Evolutionary conservation across 2,888 invertebrate species (phyloP).

Genomic region (Steromphala cineraria): DNA sequence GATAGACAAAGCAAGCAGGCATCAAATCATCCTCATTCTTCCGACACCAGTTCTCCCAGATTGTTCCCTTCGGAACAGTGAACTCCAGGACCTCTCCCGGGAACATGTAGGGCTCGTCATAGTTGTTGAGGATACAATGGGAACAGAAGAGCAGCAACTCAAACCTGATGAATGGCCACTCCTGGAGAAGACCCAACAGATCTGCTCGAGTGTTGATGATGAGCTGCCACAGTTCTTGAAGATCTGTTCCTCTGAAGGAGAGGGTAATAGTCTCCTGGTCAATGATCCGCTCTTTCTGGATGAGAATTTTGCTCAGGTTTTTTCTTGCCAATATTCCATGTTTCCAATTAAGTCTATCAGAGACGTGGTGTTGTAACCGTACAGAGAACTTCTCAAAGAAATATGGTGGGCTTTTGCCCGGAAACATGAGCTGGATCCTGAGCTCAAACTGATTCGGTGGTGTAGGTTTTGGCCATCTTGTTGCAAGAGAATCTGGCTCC

Average conservation of each 20-base stretch:
- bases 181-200: constrained; percentile 56
- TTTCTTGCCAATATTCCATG: constrained; percentile 61
- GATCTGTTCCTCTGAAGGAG: constrained; percentile 59
- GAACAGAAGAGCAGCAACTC: constrained; percentile 59
- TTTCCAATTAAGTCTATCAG: constrained; percentile 62
- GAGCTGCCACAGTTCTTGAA: constrained; percentile 66
- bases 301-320: constrained; percentile 53
- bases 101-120: constrained; percentile 54
- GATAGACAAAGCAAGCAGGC: constrained; percentile 63
- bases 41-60: constrained; percentile 52
- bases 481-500: constrained; percentile 45
- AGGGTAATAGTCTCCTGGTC: constrained; percentile 50
- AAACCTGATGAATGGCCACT: constrained; percentile 66
- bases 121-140: constrained; percentile 57
- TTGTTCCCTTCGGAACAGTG: constrained; percentile 53
- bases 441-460: constrained; percentile 45
- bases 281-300: constrained; percentile 40
- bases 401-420: constrained; percentile 60
- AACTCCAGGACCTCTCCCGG: constrained; percentile 61
- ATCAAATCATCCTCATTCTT: constrained; percentile 44
- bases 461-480: constrained; percentile 51
- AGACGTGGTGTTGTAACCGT: constrained; percentile 58
- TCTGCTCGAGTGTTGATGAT: constrained; percentile 51
- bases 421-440: constrained; percentile 55
- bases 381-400: constrained; percentile 69